Conservation (phyloP, 2,113 vertebrate genomes). For the Galeopterus variegatus region DNA sequence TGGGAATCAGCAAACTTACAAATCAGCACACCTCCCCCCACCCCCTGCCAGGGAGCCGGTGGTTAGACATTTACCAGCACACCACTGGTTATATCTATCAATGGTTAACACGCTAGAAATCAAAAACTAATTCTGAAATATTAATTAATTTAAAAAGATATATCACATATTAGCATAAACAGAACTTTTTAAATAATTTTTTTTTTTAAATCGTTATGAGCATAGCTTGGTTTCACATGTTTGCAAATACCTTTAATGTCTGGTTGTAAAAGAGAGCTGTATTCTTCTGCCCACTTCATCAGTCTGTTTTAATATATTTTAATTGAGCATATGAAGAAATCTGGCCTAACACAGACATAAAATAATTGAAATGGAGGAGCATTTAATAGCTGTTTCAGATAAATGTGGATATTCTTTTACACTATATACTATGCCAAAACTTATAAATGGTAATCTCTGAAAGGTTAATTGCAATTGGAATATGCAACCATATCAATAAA, state of each 20-base stretch:
- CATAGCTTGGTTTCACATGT: neutral
- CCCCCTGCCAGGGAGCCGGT: neutral
- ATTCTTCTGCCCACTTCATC: neutral
- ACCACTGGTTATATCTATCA: too few species aligned
- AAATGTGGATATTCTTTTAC: neutral
- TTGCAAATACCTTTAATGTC: neutral
- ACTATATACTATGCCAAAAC: neutral
- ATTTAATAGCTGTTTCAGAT: neutral
- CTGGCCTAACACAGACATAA: neutral
- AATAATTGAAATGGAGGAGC: neutral
- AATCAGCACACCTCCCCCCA: too few species aligned
- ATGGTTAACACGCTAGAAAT: neutral
- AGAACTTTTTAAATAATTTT: neutral
- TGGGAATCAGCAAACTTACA: too few species aligned
- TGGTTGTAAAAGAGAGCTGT: neutral
- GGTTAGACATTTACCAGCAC: neutral
- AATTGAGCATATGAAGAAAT: neutral
- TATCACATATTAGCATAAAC: neutral
- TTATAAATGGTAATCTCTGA: neutral
- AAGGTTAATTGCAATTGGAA: neutral
- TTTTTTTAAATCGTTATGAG: neutral
- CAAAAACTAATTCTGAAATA: neutral
- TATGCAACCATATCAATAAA: neutral
- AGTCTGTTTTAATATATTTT: neutral
- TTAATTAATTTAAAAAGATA: neutral